Evolutionary conservation across 2,888 invertebrate species (phyloP).

Genomic region (Willowsia nigromaculata): DNA sequence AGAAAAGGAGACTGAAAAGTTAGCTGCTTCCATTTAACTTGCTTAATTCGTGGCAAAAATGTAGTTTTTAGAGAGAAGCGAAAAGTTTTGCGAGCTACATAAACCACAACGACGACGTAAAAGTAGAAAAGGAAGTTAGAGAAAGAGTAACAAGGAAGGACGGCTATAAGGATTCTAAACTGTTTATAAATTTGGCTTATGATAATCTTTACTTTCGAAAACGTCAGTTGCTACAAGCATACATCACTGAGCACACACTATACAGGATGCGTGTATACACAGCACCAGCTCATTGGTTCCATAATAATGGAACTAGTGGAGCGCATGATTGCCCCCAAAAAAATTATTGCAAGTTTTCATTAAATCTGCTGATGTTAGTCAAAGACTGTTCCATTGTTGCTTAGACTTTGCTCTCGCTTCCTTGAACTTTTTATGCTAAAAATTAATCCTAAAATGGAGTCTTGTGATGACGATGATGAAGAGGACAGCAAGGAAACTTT

Average conservation of each 20-base stretch:
- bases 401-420: not conserved
- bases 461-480: not conserved
- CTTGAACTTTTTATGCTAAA: constrained; percentile 29
- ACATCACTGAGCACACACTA: constrained; percentile 19
- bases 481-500: not conserved
- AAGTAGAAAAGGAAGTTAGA: not conserved
- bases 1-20: constrained; percentile 48
- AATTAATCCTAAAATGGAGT: constrained; percentile 14
- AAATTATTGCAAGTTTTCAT: constrained; percentile 66
- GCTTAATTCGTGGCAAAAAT: constrained; percentile 58
- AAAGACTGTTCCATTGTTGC: not conserved
- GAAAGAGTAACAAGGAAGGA: not conserved
- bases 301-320: constrained; percentile 54
- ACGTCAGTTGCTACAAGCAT: constrained; percentile 46
- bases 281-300: not conserved
- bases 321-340: constrained; percentile 58
- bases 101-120: constrained; percentile 48
- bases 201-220: not conserved
- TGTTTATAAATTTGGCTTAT: not conserved
- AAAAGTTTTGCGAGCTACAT: constrained; percentile 52
- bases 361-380: constrained; percentile 29
- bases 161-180: not conserved
- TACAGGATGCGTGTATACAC: not conserved
- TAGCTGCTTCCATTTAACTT: constrained; percentile 38
- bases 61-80: constrained; percentile 35